Conservation (phyloP, 2,113 vertebrate species). For the Lagopus muta region DNA sequence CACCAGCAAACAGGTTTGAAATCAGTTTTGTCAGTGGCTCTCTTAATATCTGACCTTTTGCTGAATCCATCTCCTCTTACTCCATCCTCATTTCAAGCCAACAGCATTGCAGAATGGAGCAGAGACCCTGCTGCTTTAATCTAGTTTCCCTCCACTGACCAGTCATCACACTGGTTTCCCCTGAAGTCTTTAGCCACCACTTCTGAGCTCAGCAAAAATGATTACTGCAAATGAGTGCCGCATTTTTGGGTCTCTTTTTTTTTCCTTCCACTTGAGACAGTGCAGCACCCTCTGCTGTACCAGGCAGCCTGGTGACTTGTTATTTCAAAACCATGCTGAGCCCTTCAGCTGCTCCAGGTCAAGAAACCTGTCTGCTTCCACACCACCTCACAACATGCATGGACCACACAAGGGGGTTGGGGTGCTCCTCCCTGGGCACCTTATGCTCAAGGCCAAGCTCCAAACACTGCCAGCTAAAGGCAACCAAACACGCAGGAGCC, state of each 20-base stretch:
- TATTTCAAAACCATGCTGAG: background rate
- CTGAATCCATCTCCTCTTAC: background rate
- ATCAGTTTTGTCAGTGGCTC: background rate
- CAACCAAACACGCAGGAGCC: background rate
- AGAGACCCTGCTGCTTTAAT: background rate
- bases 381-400: rapidly evolving
- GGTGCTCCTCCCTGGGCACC: background rate
- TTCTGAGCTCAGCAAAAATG: background rate
- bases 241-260: background rate
- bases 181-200: background rate
- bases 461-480: background rate
- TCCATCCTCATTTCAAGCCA: background rate
- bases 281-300: background rate
- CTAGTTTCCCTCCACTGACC: background rate
- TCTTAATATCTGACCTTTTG: background rate
- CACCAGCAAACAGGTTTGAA: background rate
- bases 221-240: background rate
- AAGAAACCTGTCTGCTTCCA: background rate
- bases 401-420: background rate
- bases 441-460: background rate
- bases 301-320: background rate
- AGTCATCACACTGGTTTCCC: background rate
- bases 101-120: background rate
- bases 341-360: background rate
- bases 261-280: background rate